A percentile compares a stretch with the other conserved stretches of the same genome.
These are phyloP conservation scores for Steinernema khuongi DNA, from an alignment of 1,140 invertebrate species.

Conservation along the genomic window DNA sequence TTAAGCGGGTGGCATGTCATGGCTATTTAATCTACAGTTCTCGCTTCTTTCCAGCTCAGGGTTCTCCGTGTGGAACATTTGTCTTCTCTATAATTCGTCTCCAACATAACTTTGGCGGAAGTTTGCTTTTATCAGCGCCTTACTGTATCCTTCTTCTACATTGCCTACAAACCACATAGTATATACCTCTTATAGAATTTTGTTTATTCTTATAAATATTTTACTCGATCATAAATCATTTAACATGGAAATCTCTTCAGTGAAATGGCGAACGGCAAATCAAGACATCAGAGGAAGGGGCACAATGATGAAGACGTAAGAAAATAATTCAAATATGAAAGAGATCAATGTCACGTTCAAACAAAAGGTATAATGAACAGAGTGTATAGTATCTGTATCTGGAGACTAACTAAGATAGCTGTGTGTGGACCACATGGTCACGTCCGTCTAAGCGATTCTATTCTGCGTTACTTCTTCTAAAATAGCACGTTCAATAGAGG, in stretches of 20 bases:
- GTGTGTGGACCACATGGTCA: neutral
- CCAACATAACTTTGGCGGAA: too few species aligned
- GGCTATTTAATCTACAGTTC: too few species aligned
- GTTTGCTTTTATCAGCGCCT: too few species aligned
- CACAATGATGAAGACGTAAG: neutral
- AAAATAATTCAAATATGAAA: neutral
- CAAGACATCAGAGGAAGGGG: too few species aligned
- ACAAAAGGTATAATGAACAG: neutral
- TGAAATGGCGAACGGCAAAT: slow-evolving; percentile 4
- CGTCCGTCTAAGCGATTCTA: slow-evolving; percentile 15
- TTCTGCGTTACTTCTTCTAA: neutral
- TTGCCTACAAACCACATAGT: too few species aligned
- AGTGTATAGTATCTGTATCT: neutral
- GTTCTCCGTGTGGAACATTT: too few species aligned
- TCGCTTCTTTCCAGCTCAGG: too few species aligned
- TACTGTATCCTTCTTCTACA: too few species aligned
- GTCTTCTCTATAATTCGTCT: too few species aligned
- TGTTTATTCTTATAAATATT: slow-evolving; percentile 13
- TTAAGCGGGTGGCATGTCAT: too few species aligned
- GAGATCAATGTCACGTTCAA: neutral
- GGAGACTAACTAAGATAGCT: neutral
- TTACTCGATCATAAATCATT: neutral
- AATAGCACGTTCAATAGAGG: neutral
- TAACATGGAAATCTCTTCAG: neutral
- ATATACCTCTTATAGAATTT: slow-evolving; percentile 14